phyloP scores from a whole-genome alignment of 2,797 vertebrate genomes.

The Meda fulgida region DNA sequence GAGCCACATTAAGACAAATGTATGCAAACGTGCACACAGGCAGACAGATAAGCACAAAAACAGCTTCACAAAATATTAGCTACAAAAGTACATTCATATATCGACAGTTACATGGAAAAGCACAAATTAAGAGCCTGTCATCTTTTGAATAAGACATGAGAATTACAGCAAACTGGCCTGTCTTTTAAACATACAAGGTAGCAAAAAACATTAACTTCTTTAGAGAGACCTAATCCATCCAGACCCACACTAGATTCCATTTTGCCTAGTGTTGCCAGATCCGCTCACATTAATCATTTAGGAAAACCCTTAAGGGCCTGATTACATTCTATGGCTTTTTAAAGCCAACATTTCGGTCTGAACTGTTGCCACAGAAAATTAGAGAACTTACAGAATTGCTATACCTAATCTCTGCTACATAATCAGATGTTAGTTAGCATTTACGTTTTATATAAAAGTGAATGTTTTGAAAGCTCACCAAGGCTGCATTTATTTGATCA shows the following conservation, averaged over 20 bases:
- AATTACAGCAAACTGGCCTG: conserved; percentile 3
- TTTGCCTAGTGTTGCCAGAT: conserved; percentile 19
- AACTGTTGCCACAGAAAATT: conserved; percentile 11
- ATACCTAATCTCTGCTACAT: neutral
- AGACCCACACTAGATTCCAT: conserved; percentile 10
- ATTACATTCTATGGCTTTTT: conserved; percentile 14
- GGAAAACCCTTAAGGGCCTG: neutral
- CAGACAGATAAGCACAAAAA: neutral
- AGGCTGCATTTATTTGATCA: no score
- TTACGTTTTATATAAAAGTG: neutral
- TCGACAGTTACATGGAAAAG: neutral
- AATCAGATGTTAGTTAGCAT: neutral
- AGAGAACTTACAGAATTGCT: neutral
- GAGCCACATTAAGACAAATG: neutral
- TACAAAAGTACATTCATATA: neutral
- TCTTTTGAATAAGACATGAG: neutral
- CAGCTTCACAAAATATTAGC: neutral
- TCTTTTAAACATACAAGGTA: conserved; percentile 14
- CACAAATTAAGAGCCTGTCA: neutral
- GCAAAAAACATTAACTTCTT: conserved; percentile 23
- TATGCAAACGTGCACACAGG: neutral
- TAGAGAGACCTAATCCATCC: conserved; percentile 2
- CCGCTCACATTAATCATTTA: neutral
- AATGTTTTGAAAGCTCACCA: neutral
- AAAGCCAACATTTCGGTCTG: neutral